Base-by-base conservation (phyloP, 2,888 invertebrate genomes). In the Malacosoma neustria region DNA sequence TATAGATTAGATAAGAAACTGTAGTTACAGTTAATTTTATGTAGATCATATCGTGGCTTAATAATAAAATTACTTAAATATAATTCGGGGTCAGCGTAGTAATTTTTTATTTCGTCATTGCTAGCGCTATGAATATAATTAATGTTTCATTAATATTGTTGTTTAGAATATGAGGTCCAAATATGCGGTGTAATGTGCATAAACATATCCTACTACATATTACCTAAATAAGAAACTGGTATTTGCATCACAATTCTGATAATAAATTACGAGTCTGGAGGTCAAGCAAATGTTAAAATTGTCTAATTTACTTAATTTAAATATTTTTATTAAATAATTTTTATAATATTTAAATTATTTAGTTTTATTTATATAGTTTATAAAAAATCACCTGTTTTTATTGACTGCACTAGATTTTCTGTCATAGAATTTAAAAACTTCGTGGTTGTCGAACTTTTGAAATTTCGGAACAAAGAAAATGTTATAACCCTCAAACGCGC, bases 241-340 rank as follows among this genome's bases (percentile, higher is more conserved):
- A 9, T 22, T 22, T 7, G 22, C 3, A 22, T 32, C 14, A 31
- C 11, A 31, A 38, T 11, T 34, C 30, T 15, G 13, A 34, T 30
- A 37, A 30, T 11, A 33, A 34, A 33, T 14, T 34, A 32, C 11
- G 30, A 11, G 29, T 15, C 33, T 32, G 15, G 34, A 29, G 12
- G 29, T 34, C 32, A 34, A 11, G 29, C 32, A 3, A 29, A 34
- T 22, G 11, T 35, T 14, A 34, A 34, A 33, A 14, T 7, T 32
- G 11, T 14, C 13, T 29, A 9, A 30, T 22, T 22, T 5, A 22
- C 7, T n/a, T n/a, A n/a, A n/a, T n/a, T n/a, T n/a, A n/a, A n/a
- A n/a, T n/a, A n/a, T n/a, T n/a, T n/a, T n/a, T n/a, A n/a, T n/a
- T n/a, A n/a, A n/a, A n/a, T n/a, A n/a, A n/a, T n/a, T n/a, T n/a